Evolutionary conservation across 2,888 invertebrate genomes (phyloP).

Genomic region (Chelonus formosanus): DNA sequence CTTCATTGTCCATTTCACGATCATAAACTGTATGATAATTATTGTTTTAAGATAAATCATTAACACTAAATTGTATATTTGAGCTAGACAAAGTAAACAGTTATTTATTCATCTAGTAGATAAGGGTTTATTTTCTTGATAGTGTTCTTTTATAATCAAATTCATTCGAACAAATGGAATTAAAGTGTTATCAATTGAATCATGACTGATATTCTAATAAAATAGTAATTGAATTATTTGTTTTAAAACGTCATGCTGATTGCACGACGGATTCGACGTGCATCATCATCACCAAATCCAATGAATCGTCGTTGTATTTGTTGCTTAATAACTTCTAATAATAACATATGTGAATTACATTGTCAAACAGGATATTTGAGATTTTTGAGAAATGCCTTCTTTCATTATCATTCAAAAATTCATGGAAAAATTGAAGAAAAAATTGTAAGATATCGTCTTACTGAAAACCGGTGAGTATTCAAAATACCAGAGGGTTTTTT

Average conservation of each 20-base stretch:
- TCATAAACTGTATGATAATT: too few relatives aligned
- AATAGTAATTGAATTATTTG: too few relatives aligned
- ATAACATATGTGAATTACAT: slow-evolving; percentile 13
- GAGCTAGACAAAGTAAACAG: too few relatives aligned
- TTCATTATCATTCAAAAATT: slow-evolving; percentile 40
- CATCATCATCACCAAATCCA: slow-evolving; percentile 13
- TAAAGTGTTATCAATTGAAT: too few relatives aligned
- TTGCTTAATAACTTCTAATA: not conserved
- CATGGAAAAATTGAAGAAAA: slow-evolving; percentile 51
- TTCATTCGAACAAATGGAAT: too few relatives aligned
- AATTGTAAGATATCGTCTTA: slow-evolving; percentile 53
- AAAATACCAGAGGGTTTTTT: not conserved
- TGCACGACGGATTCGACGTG: slow-evolving; percentile 17
- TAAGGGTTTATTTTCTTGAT: too few relatives aligned
- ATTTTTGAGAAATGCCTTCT: slow-evolving; percentile 4
- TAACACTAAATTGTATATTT: too few relatives aligned
- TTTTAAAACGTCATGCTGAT: slow-evolving; percentile 13
- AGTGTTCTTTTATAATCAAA: too few relatives aligned
- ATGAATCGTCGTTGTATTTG: slow-evolving; percentile 1
- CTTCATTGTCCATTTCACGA: too few relatives aligned
- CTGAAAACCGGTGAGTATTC: slow-evolving; percentile 51
- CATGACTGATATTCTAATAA: too few relatives aligned
- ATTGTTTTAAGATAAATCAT: too few relatives aligned
- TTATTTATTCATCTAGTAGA: too few relatives aligned
- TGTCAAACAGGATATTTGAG: not conserved